phyloP scores from a whole-genome alignment of 2,797 vertebrate species.

The Sphenopsis melanotis region DNA sequence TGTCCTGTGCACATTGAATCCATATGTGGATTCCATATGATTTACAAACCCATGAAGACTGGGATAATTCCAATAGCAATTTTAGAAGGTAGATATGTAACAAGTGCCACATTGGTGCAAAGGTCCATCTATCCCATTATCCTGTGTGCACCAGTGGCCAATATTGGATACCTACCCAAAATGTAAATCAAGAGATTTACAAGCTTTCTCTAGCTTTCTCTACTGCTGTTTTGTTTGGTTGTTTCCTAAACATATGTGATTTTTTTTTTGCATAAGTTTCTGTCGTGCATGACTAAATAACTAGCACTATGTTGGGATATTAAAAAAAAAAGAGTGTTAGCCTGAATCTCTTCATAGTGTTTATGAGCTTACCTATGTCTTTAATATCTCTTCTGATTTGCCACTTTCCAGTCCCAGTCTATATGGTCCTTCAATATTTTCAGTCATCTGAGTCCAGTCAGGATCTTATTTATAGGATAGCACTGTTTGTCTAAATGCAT shows the following conservation, averaged over 20 bases:
- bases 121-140: neutral
- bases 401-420: neutral
- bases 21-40: neutral
- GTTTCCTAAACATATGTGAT: neutral
- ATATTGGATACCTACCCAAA: neutral
- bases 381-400: neutral
- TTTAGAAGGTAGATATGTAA: neutral
- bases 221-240: neutral
- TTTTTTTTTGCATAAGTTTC: neutral
- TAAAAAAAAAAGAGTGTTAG: neutral
- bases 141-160: neutral
- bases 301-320: neutral
- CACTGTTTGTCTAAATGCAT: neutral
- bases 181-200: neutral
- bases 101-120: neutral
- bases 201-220: neutral
- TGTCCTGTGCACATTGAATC: rapidly evolving
- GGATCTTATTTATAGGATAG: neutral
- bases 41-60: neutral
- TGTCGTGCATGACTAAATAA: neutral
- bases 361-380: neutral
- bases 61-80: neutral
- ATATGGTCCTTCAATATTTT: neutral
- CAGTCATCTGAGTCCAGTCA: neutral
- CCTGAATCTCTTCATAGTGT: neutral